Evolutionary conservation across 2,888 invertebrate genomes (phyloP).

Genomic region (Acanthosepion lycidas): DNA sequence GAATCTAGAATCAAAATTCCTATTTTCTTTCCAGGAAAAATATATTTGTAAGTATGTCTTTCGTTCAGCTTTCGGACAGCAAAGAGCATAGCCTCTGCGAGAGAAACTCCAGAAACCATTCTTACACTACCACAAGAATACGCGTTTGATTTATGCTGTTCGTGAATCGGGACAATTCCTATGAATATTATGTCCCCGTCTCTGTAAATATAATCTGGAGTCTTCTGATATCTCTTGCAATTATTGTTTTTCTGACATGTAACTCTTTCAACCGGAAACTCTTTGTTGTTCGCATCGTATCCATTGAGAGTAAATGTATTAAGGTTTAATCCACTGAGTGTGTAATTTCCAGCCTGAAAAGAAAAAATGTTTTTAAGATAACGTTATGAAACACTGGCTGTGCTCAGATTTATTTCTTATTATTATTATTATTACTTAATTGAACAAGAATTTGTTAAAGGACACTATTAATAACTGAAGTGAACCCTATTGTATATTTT

Average conservation of each 20-base stretch:
- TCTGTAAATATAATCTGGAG: neutral
- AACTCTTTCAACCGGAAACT: neutral
- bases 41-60: neutral
- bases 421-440: no score
- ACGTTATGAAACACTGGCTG: no score
- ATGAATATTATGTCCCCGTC: neutral
- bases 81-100: neutral
- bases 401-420: no score
- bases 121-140: constrained; percentile 1
- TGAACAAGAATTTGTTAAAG: no score
- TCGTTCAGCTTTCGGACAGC: neutral
- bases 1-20: neutral
- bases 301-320: neutral
- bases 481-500: no score
- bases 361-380: neutral
- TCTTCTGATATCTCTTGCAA: neutral
- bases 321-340: neutral
- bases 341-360: neutral
- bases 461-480: no score
- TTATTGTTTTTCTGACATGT: neutral
- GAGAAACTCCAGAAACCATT: neutral
- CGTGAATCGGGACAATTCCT: neutral
- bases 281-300: neutral
- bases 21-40: constrained; percentile 36
- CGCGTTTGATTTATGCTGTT: neutral